Base-by-base conservation (phyloP, 1,140 invertebrate species). In the Saccostrea echinata region DNA sequence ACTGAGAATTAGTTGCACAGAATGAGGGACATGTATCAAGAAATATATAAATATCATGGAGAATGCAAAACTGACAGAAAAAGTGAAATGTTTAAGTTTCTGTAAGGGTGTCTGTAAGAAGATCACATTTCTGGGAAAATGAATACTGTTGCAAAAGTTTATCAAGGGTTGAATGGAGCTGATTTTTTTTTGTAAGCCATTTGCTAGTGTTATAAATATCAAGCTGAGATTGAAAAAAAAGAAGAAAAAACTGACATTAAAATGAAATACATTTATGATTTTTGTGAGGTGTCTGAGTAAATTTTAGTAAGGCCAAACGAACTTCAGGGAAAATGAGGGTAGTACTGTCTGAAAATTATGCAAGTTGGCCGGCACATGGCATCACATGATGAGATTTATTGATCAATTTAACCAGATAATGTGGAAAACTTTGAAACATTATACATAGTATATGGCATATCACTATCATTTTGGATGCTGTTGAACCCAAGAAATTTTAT, bases 301-400 rank as follows among this genome's bases (percentile, higher is more conserved):
- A 61, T 61, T 61, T 61, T 61, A 1, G 21, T 6, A 61, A 61
- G 55, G 21, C 68, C 27, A 4, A 16, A 76, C 27, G 13, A 16
- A 76, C 27, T 27, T 76, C 3, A 16, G 13, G 68, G 30, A 18
- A 33, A 16, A 33, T 33, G 68, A 76, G 24, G 24, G 16, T 6
- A 64, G 18, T 76, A 76, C 68, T 76, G 68, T 30, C 68, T 76
- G 68, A 76, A 76, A 76, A 30, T 71, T 24, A 71, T 30, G 27
- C 64, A 71, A 24, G 64, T 71, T 71, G 27, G 1, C 13, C 16
- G 18, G 68, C 27, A 76, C 27, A 76, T 16, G 16, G 68, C 27
- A 76, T 76, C 68, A 76, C 68, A 30, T 76, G 68, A 76, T 76
- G 68, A 76, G 57, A 24, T 64, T 64, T 64, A 64, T 64, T 64